A percentile compares a stretch with the other conserved stretches of the same genome.
Conservation (phyloP, 2,797 vertebrate species). For the Acipenser oxyrinchus region DNA sequence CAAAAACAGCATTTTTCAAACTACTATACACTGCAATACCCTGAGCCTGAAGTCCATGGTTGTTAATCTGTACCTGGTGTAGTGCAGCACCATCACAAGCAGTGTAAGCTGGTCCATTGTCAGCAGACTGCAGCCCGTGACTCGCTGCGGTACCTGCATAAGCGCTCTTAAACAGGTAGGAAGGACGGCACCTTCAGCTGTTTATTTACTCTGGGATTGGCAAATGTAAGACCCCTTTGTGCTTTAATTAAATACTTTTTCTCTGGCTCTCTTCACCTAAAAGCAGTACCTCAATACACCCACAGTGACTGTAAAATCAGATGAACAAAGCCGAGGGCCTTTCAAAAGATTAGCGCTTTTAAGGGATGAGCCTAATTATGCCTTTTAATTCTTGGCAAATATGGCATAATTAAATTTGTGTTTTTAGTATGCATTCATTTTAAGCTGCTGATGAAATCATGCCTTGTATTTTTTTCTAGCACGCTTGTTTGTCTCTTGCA, state of each 20-base stretch:
- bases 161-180: conserved; percentile 14
- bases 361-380: neutral
- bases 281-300: conserved; percentile 5
- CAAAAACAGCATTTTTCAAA: neutral
- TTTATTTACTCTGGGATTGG: conserved; percentile 18
- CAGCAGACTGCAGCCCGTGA: conserved; percentile 1
- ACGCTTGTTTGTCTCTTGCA: too few species aligned
- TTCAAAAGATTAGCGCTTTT: neutral
- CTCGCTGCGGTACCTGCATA: conserved; percentile 14
- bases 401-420: too few species aligned
- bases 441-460: too few species aligned
- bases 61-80: conserved; percentile 14
- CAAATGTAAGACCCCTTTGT: conserved; percentile 16
- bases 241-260: conserved; percentile 21
- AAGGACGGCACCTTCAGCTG: conserved; percentile 14
- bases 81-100: conserved; percentile 5
- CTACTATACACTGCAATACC: neutral
- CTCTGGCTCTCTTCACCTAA: conserved; percentile 2
- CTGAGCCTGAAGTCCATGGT: conserved; percentile 11
- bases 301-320: conserved; percentile 5
- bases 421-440: too few species aligned
- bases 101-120: conserved; percentile 16
- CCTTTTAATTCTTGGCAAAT: too few species aligned
- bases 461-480: too few species aligned
- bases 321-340: neutral